Evolutionary conservation across 1,140 invertebrate genomes (phyloP).

Genomic region (Heliconius melpomene): DNA sequence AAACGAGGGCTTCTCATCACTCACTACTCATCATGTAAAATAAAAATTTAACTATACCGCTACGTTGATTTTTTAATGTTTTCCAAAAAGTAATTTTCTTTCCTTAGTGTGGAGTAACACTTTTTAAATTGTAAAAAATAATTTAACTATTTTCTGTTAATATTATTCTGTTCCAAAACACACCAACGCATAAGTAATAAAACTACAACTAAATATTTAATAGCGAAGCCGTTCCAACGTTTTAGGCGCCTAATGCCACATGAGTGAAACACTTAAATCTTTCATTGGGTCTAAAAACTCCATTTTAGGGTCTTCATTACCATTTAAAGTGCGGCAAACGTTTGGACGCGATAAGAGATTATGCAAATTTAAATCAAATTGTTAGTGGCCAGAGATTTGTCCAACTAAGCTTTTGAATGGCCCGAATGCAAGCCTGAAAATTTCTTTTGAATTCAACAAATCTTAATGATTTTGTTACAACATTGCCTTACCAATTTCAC

Average conservation of each 20-base stretch:
- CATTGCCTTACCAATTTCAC: not conserved
- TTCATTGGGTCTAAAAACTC: slow-evolving; percentile 46
- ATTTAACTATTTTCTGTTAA: no score
- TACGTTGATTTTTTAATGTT: no score
- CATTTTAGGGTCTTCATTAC: slow-evolving; percentile 57
- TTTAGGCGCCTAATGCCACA: not conserved
- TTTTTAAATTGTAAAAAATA: no score
- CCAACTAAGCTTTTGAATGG: slow-evolving; percentile 53
- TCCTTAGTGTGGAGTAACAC: no score
- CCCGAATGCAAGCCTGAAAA: slow-evolving; percentile 25
- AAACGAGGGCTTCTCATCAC: no score
- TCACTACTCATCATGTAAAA: no score
- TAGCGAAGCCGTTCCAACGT: not conserved
- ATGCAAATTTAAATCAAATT: slow-evolving; percentile 76
- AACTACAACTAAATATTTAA: slow-evolving; percentile 4
- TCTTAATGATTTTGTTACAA: not conserved
- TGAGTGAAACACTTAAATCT: slow-evolving; percentile 27
- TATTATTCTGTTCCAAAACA: no score
- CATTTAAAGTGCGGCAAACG: slow-evolving; percentile 71
- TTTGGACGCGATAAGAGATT: slow-evolving; percentile 67
- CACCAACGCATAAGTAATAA: not conserved
- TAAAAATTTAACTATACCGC: no score
- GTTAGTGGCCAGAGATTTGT: slow-evolving; percentile 69
- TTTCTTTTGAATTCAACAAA: slow-evolving; percentile 31
- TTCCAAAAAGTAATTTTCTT: no score